These are phyloP conservation scores for Laticauda colubrina DNA, from an alignment of 2,113 vertebrate genomes.

Conservation along the genomic window DNA sequence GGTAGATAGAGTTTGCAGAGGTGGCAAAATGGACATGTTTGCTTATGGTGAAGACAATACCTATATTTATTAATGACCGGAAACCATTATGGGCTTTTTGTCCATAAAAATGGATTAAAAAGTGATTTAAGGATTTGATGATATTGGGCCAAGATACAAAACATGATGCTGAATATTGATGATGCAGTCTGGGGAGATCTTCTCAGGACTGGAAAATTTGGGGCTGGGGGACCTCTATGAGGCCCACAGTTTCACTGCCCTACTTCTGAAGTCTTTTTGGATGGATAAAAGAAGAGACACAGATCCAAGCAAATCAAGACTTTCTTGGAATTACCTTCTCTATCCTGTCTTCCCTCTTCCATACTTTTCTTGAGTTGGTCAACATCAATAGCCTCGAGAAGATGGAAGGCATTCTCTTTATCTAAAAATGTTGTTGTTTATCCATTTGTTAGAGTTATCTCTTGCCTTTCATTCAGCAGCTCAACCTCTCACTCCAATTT, in stretches of 20 bases:
- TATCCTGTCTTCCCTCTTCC: too few relatives aligned
- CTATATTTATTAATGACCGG: background rate
- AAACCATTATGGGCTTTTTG: background rate
- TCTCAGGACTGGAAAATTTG: background rate
- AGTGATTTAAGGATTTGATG: background rate
- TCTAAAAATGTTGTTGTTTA: background rate
- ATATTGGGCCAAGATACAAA: background rate
- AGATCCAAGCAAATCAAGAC: background rate
- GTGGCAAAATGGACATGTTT: background rate
- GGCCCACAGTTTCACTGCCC: too few relatives aligned
- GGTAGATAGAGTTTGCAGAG: background rate
- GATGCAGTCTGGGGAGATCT: background rate
- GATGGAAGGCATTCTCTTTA: background rate
- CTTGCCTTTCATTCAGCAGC: background rate
- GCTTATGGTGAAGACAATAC: background rate
- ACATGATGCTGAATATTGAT: background rate
- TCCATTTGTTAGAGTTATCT: background rate
- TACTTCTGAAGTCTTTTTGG: background rate
- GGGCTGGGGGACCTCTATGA: background rate
- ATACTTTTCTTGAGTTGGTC: background rate
- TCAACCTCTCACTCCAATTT: background rate
- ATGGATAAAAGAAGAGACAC: background rate
- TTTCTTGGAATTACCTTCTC: too few relatives aligned
- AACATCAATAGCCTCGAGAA: background rate
- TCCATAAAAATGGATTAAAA: background rate